Evolutionary conservation across 2,113 vertebrate genomes (phyloP).

Genomic region (Paraplagusia blochii): DNA sequence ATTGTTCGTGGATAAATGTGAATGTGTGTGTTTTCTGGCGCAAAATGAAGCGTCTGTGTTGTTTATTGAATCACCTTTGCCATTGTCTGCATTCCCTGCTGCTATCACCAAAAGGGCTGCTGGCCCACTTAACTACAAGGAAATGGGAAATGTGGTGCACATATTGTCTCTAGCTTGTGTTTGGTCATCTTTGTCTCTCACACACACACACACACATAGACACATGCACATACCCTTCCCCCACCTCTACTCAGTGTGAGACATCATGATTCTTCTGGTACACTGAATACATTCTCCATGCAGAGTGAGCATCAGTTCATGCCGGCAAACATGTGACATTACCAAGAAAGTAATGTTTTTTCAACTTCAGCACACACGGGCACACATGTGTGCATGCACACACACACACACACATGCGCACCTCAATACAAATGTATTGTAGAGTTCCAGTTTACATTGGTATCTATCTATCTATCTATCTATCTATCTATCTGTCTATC

Average conservation of each 20-base stretch:
- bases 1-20: slow-evolving; percentile 23
- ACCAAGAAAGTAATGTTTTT: slow-evolving; percentile 51
- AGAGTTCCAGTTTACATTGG: not conserved
- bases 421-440: slow-evolving; percentile 3
- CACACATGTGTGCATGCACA: slow-evolving; percentile 25
- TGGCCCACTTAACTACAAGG: slow-evolving; percentile 37
- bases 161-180: slow-evolving; percentile 60
- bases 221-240: slow-evolving; percentile 46
- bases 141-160: slow-evolving; percentile 59
- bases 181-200: slow-evolving; percentile 60
- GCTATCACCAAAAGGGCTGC: slow-evolving; percentile 56
- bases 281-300: slow-evolving; percentile 63
- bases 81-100: slow-evolving; percentile 55
- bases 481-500: too few relatives aligned
- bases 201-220: slow-evolving; percentile 37
- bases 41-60: slow-evolving; percentile 56
- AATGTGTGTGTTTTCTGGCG: slow-evolving; percentile 43
- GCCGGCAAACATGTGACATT: slow-evolving; percentile 55
- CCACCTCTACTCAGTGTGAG: slow-evolving; percentile 55
- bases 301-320: slow-evolving; percentile 53
- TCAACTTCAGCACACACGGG: slow-evolving; percentile 16
- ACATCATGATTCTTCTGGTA: slow-evolving; percentile 68
- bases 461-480: too few relatives aligned
- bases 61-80: slow-evolving; percentile 63
- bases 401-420: slow-evolving; percentile 26